A percentile compares a stretch with the other conserved stretches of the same genome.
phyloP scores from a whole-genome alignment of 2,113 vertebrate genomes.

The Myrmophylax atrothorax region DNA sequence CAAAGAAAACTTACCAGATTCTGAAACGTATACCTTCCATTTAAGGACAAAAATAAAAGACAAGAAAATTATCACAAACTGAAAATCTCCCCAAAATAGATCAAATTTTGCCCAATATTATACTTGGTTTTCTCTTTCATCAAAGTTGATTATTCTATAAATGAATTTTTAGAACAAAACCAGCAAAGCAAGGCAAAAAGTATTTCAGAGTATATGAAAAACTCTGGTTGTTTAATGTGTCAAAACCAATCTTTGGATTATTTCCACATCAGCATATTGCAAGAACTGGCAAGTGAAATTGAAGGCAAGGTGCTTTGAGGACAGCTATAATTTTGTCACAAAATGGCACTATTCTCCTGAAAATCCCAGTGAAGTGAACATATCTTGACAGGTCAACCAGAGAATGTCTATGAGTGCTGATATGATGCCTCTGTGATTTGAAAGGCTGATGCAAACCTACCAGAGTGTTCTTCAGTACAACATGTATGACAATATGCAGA shows the following conservation, averaged over 20 bases:
- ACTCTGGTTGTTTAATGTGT: background rate
- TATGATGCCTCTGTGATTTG: background rate
- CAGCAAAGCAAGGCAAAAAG: background rate
- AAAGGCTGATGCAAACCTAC: background rate
- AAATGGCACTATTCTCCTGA: background rate
- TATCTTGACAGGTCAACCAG: background rate
- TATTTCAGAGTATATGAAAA: background rate
- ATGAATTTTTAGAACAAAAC: background rate
- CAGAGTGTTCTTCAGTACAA: background rate
- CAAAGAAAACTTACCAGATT: background rate
- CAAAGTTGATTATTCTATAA: background rate
- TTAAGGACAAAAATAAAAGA: background rate
- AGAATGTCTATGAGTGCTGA: background rate
- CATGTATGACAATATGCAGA: accelerated
- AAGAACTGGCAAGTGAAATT: background rate
- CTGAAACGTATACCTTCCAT: background rate
- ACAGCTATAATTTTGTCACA: background rate
- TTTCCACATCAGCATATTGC: background rate
- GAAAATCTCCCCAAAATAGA: background rate
- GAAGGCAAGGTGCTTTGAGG: background rate
- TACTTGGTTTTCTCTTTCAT: background rate
- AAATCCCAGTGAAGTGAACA: background rate
- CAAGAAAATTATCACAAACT: background rate
- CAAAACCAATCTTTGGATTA: background rate
- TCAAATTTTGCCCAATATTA: background rate